These are phyloP conservation scores for Cetonia aurata DNA, from an alignment of 2,888 invertebrate genomes.

Conservation along the genomic window DNA sequence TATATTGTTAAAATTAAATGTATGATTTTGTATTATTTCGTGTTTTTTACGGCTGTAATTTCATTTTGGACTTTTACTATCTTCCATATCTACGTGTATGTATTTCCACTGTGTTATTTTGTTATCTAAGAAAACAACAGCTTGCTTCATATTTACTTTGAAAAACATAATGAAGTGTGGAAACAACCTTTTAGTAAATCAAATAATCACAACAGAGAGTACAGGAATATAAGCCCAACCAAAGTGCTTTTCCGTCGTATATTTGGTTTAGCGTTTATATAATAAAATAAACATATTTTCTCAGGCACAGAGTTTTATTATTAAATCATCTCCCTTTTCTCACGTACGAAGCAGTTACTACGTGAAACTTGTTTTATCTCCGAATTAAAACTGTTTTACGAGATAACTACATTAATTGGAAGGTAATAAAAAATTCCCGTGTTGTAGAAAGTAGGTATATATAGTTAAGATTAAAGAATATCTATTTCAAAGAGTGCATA, in stretches of 20 bases:
- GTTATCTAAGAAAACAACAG: too few species aligned
- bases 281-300: conserved; percentile 17
- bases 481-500: too few species aligned
- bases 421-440: neutral
- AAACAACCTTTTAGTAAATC: conserved; percentile 9
- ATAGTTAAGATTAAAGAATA: too few species aligned
- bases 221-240: neutral
- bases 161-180: neutral
- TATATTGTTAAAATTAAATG: too few species aligned
- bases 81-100: too few species aligned
- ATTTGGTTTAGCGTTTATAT: conserved; percentile 7
- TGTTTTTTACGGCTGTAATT: too few species aligned
- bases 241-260: neutral
- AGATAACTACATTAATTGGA: conserved; percentile 4
- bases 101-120: too few species aligned
- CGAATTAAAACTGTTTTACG: neutral
- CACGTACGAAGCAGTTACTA: neutral
- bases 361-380: neutral
- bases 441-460: neutral
- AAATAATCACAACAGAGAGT: conserved; percentile 8
- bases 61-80: too few species aligned
- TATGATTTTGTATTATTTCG: too few species aligned
- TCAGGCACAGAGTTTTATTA: conserved; percentile 18
- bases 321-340: neutral
- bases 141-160: too few species aligned